phyloP scores from a whole-genome alignment of 2,113 vertebrate genomes.

The Bufo gargarizans region DNA sequence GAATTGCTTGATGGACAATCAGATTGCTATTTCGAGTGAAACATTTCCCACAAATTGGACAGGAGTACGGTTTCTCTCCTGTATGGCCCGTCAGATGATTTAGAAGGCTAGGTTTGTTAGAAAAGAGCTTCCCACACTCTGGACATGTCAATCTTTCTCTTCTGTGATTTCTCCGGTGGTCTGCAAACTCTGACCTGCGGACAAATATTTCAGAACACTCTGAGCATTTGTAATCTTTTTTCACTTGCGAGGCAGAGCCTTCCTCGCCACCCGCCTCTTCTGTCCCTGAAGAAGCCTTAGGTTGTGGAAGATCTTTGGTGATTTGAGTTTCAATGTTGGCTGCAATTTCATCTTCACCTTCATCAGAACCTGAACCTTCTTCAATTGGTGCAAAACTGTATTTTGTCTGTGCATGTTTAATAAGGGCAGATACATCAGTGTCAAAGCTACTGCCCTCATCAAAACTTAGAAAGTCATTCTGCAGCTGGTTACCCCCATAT shows the following conservation, averaged over 20 bases:
- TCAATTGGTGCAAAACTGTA: constrained; percentile 22
- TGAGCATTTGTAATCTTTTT: constrained; percentile 15
- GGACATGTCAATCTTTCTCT: constrained; percentile 28
- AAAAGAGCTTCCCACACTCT: constrained; percentile 14
- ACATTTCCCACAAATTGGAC: constrained; percentile 58
- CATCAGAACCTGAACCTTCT: constrained; percentile 13
- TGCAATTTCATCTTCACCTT: neutral
- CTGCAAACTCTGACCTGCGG: neutral
- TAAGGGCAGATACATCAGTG: constrained; percentile 2
- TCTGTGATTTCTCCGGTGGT: constrained; percentile 24
- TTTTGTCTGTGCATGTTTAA: constrained; percentile 29
- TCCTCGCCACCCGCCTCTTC: neutral
- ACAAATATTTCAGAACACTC: constrained; percentile 9
- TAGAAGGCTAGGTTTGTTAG: constrained; percentile 21
- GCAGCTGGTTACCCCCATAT: neutral
- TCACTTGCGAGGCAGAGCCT: neutral
- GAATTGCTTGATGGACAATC: constrained; percentile 35
- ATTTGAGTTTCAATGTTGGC: neutral
- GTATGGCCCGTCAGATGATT: constrained; percentile 49
- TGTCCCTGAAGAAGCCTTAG: neutral
- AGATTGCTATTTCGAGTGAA: constrained; percentile 55
- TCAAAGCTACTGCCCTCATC: constrained; percentile 18
- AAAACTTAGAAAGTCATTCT: neutral
- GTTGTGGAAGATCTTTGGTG: neutral
- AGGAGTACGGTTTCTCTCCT: constrained; percentile 54